Base-by-base conservation (phyloP, 1,140 invertebrate genomes). In the Drosophila mayri region DNA sequence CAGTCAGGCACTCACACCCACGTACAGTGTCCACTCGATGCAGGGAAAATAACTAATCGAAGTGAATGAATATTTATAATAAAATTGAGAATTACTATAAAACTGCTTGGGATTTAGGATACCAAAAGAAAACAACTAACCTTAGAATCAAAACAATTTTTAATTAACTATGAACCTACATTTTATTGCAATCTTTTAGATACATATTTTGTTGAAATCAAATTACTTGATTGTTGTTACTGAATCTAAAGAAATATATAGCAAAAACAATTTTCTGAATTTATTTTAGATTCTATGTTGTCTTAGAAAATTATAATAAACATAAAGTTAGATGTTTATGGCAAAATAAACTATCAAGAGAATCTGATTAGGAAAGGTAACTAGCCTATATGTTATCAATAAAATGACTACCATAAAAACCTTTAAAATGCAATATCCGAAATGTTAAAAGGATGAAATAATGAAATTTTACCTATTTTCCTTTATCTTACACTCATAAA, bases 1-100 rank as follows among this genome's bases (percentile, higher is more conserved):
- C 41, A 37, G 20, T 25, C 37, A 37, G n/a, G 18, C 37, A 35
- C 62, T 71, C 22, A 66, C 41, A 72, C 49, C 25, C 49, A 60
- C 55, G 38, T 60, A 44, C 50, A 54, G 50, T 54, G 32, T 0
- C 5, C 14, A 22, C 32, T 38, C 18, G 32, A 11, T 16, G 14
- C 8, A n/a, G 50, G 14, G 50, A 16, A 54, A 16, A 37, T 22
- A 12, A 35, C 7, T 16, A 16, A 16, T 22, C 0, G 18, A 2
- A 10, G 4, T 37, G 2, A 16, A 14, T 1, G 9, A 4, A 12
- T 50, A 14, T 11, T 47, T 5, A n/a, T n/a, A 49, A n/a, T 3
- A n/a, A n/a, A 22, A 22, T 22, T 22, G 22, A 22, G 22, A 3
- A 25, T 25, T 25, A 25, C 3, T 25, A 25, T 25, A 25, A 25